Conservation (phyloP, 2,113 vertebrate genomes). For the Aptenodytes forsteri region DNA sequence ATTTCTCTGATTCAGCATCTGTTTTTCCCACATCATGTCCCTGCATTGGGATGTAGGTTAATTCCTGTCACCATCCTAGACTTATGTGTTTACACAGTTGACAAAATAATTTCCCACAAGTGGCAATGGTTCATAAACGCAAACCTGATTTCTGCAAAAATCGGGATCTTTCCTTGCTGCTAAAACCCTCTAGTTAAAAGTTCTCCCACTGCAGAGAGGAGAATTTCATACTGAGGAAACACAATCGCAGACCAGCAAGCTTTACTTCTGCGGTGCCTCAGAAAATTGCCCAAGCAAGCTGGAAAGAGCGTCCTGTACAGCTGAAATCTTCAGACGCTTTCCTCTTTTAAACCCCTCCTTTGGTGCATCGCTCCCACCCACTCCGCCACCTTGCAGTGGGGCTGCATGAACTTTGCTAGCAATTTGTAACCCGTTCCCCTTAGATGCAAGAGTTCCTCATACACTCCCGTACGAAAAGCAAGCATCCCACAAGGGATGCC, state of each 20-base stretch:
- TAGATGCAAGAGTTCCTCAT: neutral
- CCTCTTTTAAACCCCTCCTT: neutral
- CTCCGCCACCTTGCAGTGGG: neutral
- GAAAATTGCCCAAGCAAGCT: neutral
- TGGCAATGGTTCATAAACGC: neutral
- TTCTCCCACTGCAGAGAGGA: neutral
- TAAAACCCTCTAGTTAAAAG: neutral
- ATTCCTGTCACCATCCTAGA: neutral
- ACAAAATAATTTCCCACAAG: neutral
- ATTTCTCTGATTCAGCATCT: neutral
- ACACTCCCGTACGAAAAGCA: neutral
- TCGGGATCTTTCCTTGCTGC: neutral
- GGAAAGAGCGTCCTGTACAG: neutral
- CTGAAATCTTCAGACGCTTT: neutral
- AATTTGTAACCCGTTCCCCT: neutral
- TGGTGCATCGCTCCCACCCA: neutral
- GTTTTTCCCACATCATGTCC: neutral
- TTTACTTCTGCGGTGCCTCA: neutral
- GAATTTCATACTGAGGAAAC: neutral
- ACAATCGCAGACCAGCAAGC: neutral
- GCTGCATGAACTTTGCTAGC: rapidly evolving
- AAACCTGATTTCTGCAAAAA: neutral
- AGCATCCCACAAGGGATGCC: neutral
- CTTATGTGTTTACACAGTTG: neutral
- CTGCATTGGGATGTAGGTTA: neutral